These are phyloP conservation scores for Pectinophora gossypiella DNA, from an alignment of 1,140 invertebrate genomes.

Conservation along the genomic window DNA sequence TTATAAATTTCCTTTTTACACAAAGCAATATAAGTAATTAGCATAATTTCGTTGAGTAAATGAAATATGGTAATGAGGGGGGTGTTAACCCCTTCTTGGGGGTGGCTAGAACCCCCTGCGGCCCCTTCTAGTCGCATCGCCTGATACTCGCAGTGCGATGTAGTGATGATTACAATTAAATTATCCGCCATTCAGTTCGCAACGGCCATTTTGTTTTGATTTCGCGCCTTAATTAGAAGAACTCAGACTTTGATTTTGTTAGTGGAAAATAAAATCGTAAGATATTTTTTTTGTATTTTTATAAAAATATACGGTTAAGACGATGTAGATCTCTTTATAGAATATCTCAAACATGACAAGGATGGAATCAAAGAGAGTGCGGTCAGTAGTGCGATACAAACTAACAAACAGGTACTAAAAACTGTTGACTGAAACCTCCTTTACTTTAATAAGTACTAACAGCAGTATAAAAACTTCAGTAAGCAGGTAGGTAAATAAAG, in stretches of 20 bases:
- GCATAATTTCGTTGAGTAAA: constrained; percentile 76
- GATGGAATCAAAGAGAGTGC: too few relatives aligned
- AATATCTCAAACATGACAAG: too few relatives aligned
- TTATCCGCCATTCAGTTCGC: constrained; percentile 54
- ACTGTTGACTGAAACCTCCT: too few relatives aligned
- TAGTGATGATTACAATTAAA: constrained; percentile 72
- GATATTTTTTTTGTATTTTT: too few relatives aligned
- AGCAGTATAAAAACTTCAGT: too few relatives aligned
- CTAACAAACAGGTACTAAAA: too few relatives aligned
- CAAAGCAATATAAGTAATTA: constrained; percentile 76
- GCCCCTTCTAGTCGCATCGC: constrained; percentile 62
- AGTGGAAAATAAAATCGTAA: too few relatives aligned
- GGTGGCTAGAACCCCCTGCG: constrained; percentile 30
- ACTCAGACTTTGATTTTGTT: background rate
- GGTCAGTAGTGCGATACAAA: too few relatives aligned
- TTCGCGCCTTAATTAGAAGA: constrained; percentile 23
- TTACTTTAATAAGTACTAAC: too few relatives aligned
- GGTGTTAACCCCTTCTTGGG: constrained; percentile 55
- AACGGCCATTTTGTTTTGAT: constrained; percentile 58
- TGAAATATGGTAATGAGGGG: constrained; percentile 75
- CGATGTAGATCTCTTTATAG: too few relatives aligned
- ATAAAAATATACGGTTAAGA: too few relatives aligned
- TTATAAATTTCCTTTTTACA: constrained; percentile 76
- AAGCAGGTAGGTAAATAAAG: too few relatives aligned
- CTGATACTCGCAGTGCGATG: constrained; percentile 68